phyloP scores from a whole-genome alignment of 2,113 vertebrate species.

The Gorsachius goisagi region DNA sequence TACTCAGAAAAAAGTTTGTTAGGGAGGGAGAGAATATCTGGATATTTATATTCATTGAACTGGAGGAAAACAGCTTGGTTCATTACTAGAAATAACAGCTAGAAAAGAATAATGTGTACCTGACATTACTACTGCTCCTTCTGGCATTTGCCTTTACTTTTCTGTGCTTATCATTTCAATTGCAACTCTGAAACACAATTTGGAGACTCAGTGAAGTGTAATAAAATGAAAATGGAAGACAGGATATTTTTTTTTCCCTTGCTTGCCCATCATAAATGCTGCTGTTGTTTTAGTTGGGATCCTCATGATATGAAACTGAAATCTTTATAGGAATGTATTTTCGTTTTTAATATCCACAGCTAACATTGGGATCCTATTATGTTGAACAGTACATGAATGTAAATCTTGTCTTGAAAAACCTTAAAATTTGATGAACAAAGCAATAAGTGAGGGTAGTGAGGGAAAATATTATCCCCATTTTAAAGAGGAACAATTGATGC shows the following conservation, averaged over 20 bases:
- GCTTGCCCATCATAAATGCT: not conserved
- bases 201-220: constrained; percentile 29
- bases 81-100: constrained; percentile 31
- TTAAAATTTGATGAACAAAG: not conserved
- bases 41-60: constrained; percentile 23
- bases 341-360: not conserved
- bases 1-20: not conserved
- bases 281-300: not conserved
- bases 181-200: constrained; percentile 41
- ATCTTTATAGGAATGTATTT: not conserved
- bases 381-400: not conserved
- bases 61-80: not conserved
- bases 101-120: constrained; percentile 16
- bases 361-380: not conserved
- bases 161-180: constrained; percentile 17
- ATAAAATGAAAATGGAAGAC: constrained; percentile 49
- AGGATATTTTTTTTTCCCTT: not conserved
- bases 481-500: not conserved
- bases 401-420: not conserved
- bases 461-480: not conserved
- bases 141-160: constrained; percentile 13
- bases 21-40: not conserved
- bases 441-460: not conserved
- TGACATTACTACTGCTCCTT: not conserved
- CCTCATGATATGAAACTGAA: not conserved